Conservation (phyloP, 2,113 vertebrate genomes). For the Heloderma charlesbogerti region DNA sequence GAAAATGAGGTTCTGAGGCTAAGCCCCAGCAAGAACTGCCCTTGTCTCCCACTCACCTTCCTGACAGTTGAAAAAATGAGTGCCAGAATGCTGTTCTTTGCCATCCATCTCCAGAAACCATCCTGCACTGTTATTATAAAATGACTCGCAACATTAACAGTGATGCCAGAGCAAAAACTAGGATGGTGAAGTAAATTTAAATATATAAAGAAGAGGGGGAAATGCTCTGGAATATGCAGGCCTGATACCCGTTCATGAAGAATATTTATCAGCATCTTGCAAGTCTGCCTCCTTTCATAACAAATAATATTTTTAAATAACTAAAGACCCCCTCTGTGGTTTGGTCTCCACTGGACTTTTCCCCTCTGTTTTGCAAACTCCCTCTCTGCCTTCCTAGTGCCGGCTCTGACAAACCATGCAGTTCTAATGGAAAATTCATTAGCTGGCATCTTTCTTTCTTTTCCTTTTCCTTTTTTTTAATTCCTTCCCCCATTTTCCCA, state of each 20-base stretch:
- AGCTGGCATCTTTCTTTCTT: constrained; percentile 57
- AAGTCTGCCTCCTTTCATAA: constrained; percentile 66
- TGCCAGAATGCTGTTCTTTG: background rate
- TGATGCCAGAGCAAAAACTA: background rate
- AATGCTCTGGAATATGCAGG: constrained; percentile 53
- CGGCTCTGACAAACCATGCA: constrained; percentile 75
- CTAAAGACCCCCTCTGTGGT: constrained; percentile 23
- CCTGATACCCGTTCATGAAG: constrained; percentile 40
- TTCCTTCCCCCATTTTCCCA: constrained; percentile 75
- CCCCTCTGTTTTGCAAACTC: constrained; percentile 76
- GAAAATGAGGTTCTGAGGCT: background rate
- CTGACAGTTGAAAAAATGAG: no score
- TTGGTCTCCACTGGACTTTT: constrained; percentile 63
- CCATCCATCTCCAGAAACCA: rapidly evolving
- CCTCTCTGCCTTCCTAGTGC: constrained; percentile 74
- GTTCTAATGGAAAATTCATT: constrained; percentile 85
- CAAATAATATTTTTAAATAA: constrained; percentile 67
- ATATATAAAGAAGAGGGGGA: constrained; percentile 32
- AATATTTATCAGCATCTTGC: constrained; percentile 64
- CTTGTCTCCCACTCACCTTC: background rate
- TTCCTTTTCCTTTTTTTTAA: constrained; percentile 57
- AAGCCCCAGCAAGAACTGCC: background rate
- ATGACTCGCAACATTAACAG: background rate
- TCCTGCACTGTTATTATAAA: background rate
- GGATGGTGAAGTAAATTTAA: background rate